These are phyloP conservation scores for Echinops telfairi DNA, from an alignment of 2,113 vertebrate genomes.

Conservation along the genomic window DNA sequence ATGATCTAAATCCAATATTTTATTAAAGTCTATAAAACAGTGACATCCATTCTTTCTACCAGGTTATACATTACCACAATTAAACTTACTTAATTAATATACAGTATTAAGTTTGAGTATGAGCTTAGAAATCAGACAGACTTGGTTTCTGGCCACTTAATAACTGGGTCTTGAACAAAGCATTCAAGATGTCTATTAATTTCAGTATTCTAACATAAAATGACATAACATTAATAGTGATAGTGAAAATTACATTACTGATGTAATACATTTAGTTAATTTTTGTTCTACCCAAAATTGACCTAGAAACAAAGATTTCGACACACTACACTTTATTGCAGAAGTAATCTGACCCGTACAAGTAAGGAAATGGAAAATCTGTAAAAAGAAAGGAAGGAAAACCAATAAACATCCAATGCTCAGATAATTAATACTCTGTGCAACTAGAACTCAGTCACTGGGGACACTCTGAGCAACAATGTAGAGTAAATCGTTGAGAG, in stretches of 20 bases:
- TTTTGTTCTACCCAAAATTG: neutral
- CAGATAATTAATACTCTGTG: rapidly evolving
- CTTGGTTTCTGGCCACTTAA: neutral
- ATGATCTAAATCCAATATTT: neutral
- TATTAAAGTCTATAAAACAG: too few species aligned
- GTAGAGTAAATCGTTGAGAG: neutral
- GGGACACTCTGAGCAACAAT: neutral
- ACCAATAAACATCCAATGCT: neutral
- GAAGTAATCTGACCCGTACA: neutral
- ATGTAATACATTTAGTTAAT: too few species aligned
- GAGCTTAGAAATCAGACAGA: neutral
- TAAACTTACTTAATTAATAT: neutral
- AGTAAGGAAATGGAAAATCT: neutral
- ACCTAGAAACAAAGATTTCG: neutral
- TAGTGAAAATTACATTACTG: neutral
- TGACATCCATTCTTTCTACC: neutral
- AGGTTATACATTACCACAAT: neutral
- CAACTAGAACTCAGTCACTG: neutral
- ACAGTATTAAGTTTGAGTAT: too few species aligned
- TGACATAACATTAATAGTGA: neutral
- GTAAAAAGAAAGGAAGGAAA: neutral
- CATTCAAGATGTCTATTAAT: neutral
- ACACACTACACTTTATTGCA: rapidly evolving
- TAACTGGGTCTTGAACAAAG: neutral
- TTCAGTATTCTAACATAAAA: neutral